phyloP scores from a whole-genome alignment of 2,888 invertebrate genomes.

The Leptogaster cylindrica region DNA sequence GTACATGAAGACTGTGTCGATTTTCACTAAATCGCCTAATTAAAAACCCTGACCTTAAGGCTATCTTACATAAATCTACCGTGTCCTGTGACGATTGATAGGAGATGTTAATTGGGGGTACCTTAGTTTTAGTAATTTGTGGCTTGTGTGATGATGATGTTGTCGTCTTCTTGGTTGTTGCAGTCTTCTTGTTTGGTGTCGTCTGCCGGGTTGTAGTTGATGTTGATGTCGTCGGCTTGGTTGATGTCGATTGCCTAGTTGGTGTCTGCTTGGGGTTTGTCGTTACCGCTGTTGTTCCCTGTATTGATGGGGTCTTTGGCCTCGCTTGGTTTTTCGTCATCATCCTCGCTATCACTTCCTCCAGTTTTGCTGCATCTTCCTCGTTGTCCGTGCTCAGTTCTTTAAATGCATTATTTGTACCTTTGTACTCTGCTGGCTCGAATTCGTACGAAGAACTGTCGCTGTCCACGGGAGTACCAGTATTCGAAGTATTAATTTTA shows the following conservation, averaged over 20 bases:
- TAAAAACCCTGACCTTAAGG: not conserved
- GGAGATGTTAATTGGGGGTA: not conserved
- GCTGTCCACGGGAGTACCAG: too few species aligned
- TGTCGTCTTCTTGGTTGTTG: too few species aligned
- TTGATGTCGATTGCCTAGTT: not conserved
- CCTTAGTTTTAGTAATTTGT: too few species aligned
- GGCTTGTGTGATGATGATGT: too few species aligned
- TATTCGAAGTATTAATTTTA: too few species aligned
- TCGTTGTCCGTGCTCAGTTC: not conserved
- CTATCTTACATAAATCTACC: not conserved
- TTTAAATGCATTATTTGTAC: too few species aligned
- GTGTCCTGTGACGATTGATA: not conserved
- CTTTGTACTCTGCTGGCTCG: too few species aligned
- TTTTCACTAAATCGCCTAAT: not conserved
- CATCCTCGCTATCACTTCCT: not conserved
- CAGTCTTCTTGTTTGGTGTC: not conserved
- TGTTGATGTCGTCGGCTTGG: not conserved
- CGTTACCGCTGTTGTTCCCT: not conserved
- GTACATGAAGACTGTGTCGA: not conserved
- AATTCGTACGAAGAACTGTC: too few species aligned
- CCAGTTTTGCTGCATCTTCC: not conserved
- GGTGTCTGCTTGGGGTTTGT: not conserved
- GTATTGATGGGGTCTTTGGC: not conserved
- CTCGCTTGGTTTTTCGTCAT: not conserved
- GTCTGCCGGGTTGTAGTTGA: not conserved